These are phyloP conservation scores for Thaumatotibia leucotreta DNA, from an alignment of 1,140 invertebrate species.

Conservation along the genomic window DNA sequence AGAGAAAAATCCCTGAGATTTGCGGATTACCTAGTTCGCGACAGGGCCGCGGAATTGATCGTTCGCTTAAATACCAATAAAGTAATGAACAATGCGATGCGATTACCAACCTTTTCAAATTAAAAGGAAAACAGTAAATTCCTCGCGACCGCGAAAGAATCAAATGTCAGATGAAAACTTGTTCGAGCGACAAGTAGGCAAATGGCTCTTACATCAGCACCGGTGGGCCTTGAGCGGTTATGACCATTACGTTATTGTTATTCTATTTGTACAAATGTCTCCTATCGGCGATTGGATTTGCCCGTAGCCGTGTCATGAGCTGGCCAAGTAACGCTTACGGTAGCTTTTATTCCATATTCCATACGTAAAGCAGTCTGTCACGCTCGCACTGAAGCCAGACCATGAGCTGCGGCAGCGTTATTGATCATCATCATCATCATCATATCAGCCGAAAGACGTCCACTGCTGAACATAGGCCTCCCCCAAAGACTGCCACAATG, in stretches of 20 bases:
- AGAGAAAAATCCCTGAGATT: not conserved
- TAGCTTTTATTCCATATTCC: not conserved
- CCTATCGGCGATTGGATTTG: not conserved
- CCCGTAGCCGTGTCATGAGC: too few relatives aligned
- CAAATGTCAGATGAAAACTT: conserved; percentile 13
- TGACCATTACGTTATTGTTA: conserved; percentile 1
- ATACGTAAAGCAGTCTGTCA: too few relatives aligned
- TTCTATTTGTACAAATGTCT: conserved; percentile 13
- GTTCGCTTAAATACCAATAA: not conserved
- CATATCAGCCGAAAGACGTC: too few relatives aligned
- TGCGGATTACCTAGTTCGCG: not conserved
- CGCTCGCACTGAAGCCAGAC: too few relatives aligned
- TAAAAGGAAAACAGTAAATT: not conserved
- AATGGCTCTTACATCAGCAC: conserved; percentile 6
- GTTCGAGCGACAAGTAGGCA: not conserved
- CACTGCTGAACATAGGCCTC: too few relatives aligned
- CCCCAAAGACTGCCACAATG: too few relatives aligned
- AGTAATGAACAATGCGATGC: not conserved
- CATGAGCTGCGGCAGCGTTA: too few relatives aligned
- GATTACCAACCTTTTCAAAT: not conserved
- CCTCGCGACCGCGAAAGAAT: not conserved
- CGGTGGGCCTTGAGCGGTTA: not conserved
- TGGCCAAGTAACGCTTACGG: too few relatives aligned
- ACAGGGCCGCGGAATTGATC: not conserved
- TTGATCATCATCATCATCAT: too few relatives aligned